Conservation (phyloP, 1,140 invertebrate genomes). For the Drosophila mayri region DNA sequence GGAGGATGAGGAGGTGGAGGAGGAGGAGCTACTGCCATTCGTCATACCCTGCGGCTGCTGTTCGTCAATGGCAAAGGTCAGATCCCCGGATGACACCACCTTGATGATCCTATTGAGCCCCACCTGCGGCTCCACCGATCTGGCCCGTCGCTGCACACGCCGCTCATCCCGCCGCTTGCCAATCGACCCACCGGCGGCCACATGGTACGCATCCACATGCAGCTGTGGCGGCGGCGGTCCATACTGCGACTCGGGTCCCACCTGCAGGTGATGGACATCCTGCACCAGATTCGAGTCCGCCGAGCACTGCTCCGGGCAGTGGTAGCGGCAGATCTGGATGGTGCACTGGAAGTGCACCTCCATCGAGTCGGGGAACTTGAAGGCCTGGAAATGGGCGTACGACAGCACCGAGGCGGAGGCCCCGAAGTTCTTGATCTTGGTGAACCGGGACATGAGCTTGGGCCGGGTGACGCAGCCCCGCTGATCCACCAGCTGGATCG, state of each 20-base stretch:
- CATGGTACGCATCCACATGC: constrained; percentile 87
- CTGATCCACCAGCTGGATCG: constrained; percentile 97
- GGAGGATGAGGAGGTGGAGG: constrained; percentile 74
- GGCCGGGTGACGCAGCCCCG: constrained; percentile 95
- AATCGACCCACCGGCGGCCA: constrained; percentile 76
- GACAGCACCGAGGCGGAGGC: constrained; percentile 95
- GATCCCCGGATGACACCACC: constrained; percentile 94
- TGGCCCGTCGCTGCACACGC: constrained; percentile 88
- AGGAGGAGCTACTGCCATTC: constrained; percentile 1
- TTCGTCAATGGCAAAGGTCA: constrained; percentile 92
- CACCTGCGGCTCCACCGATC: constrained; percentile 88
- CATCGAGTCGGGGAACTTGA: constrained; percentile 98
- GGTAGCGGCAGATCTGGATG: constrained; percentile 96
- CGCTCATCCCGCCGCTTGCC: constrained; percentile 91
- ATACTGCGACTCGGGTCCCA: constrained; percentile 88
- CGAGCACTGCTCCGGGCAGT: constrained; percentile 95
- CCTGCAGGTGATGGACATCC: constrained; percentile 86
- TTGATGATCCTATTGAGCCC: constrained; percentile 93
- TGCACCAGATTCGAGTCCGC: constrained; percentile 85
- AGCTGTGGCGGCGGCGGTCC: constrained; percentile 88
- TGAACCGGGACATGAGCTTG: constrained; percentile 96
- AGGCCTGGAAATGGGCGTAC: constrained; percentile 97
- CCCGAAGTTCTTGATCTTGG: constrained; percentile 98
- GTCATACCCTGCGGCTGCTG: constrained; percentile 81
- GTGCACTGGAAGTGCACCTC: constrained; percentile 98